Evolutionary conservation across 2,888 invertebrate species (phyloP).

Genomic region (Amphipyra berbera): DNA sequence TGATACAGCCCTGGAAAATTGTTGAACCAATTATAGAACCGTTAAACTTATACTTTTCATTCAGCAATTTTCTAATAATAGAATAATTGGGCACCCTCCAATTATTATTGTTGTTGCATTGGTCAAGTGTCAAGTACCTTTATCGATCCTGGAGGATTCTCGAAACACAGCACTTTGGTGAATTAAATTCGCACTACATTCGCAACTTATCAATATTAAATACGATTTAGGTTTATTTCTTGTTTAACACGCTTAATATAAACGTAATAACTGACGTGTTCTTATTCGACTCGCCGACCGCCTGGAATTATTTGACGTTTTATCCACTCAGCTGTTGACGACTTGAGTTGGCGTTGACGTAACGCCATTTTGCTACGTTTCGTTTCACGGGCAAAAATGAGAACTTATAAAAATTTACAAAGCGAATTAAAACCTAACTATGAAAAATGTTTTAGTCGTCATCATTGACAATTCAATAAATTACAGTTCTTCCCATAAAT

Average conservation of each 20-base stretch:
- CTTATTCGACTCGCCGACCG: conserved; percentile 70
- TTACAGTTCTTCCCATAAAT: conserved; percentile 10
- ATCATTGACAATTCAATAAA: conserved; percentile 1
- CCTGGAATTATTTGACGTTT: conserved; percentile 63
- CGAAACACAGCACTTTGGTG: conserved; percentile 43
- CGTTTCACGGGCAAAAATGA: conserved; percentile 58
- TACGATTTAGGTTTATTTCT: conserved; percentile 38
- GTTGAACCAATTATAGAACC: conserved; percentile 35
- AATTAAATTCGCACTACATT: conserved; percentile 27
- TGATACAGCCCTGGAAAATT: conserved; percentile 67
- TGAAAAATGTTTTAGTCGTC: not conserved
- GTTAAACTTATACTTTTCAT: conserved; percentile 47
- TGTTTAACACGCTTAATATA: conserved; percentile 52
- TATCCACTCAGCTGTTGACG: conserved; percentile 65
- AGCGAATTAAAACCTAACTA: not conserved
- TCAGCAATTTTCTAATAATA: conserved; percentile 48
- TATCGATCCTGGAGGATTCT: conserved; percentile 55
- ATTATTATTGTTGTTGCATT: conserved; percentile 16
- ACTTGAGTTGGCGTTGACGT: conserved; percentile 57
- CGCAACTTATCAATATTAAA: conserved; percentile 26
- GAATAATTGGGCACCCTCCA: conserved; percentile 20
- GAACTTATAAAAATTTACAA: not conserved
- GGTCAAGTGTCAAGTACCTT: conserved; percentile 52
- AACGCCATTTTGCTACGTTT: conserved; percentile 65
- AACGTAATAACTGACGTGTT: conserved; percentile 81